These are phyloP conservation scores for Cherax quadricarinatus DNA, from an alignment of 1,140 invertebrate species.

Conservation along the genomic window DNA sequence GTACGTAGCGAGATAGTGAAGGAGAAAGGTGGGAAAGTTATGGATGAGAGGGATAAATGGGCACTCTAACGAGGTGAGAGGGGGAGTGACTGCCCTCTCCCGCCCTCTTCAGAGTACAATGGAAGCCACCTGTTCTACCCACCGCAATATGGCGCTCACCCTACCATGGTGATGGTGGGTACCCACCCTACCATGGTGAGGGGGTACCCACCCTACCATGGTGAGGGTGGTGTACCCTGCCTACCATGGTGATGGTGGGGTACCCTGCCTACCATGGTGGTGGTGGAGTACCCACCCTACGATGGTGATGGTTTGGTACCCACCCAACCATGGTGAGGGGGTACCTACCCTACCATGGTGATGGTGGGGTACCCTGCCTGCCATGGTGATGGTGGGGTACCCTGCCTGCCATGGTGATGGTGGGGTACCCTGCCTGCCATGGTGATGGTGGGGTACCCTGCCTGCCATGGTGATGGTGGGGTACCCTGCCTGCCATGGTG, in stretches of 20 bases:
- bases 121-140: constrained; percentile 12
- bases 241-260: neutral
- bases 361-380: neutral
- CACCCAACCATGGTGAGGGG: neutral
- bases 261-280: neutral
- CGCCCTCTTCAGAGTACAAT: constrained; percentile 22
- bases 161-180: neutral
- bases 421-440: too few relatives aligned
- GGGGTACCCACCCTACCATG: neutral
- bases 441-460: too few relatives aligned
- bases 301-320: neutral
- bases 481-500: too few relatives aligned
- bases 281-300: neutral
- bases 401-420: too few relatives aligned
- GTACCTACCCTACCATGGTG: neutral
- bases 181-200: neutral
- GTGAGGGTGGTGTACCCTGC: neutral
- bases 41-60: neutral
- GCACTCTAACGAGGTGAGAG: neutral
- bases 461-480: too few relatives aligned
- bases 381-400: neutral
- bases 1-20: too few relatives aligned
- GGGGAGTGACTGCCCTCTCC: constrained; percentile 3
- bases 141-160: constrained; percentile 27
- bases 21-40: neutral